These are phyloP conservation scores for Ceraclea dissimilis DNA, from an alignment of 2,888 invertebrate genomes.

Conservation along the genomic window DNA sequence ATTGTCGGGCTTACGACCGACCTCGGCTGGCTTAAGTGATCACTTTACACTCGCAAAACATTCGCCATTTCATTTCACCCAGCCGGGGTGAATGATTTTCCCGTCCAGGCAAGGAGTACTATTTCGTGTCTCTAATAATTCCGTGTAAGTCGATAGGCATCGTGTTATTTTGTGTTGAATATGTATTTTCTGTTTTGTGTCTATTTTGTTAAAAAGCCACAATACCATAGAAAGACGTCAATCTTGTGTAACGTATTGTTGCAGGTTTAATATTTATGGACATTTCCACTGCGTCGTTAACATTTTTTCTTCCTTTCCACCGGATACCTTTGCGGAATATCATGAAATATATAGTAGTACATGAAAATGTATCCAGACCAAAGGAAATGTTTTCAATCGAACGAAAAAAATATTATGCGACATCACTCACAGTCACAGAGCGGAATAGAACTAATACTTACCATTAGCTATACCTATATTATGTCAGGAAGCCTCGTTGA, in stretches of 20 bases:
- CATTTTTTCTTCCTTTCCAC: conserved; percentile 8
- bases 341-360: neutral
- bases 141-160: neutral
- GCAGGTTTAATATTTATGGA: conserved; percentile 22
- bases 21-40: no score
- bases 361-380: neutral
- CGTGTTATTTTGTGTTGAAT: no score
- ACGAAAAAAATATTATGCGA: neutral
- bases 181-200: no score
- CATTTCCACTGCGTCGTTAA: conserved; percentile 12
- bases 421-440: no score
- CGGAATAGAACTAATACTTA: no score
- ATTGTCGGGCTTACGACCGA: no score
- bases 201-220: neutral
- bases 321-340: neutral
- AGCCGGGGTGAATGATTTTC: no score
- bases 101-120: no score
- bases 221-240: conserved; percentile 9
- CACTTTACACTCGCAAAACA: no score
- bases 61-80: no score
- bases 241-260: conserved; percentile 20
- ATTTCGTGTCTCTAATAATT: neutral
- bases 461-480: no score
- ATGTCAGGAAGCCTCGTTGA: no score
- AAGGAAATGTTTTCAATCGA: neutral